These are phyloP conservation scores for Darevskia mixta DNA, from an alignment of 2,797 vertebrate species.

Conservation along the genomic window DNA sequence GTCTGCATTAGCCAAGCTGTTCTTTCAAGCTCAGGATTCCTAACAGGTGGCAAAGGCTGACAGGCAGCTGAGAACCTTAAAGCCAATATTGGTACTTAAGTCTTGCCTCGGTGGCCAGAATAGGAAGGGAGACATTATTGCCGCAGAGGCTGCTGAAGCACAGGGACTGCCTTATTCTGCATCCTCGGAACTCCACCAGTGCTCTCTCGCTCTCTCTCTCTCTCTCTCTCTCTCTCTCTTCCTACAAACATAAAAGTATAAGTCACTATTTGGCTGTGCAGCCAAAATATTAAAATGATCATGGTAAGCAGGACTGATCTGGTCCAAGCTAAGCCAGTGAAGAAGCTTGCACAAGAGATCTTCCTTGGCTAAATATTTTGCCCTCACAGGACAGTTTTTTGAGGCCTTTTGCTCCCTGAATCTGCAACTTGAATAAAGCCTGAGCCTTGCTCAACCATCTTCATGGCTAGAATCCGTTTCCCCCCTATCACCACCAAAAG, in stretches of 20 bases:
- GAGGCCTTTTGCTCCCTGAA: too few relatives aligned
- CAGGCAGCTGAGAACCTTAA: neutral
- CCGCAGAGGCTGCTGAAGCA: accelerated
- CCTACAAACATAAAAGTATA: neutral
- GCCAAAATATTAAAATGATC: neutral
- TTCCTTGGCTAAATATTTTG: neutral
- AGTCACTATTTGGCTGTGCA: accelerated
- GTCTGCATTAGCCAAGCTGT: neutral
- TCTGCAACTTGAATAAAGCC: neutral
- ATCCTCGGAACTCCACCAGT: neutral
- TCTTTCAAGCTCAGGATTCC: neutral
- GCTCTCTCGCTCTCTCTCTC: neutral
- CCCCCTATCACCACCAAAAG: neutral
- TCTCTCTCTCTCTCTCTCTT: neutral
- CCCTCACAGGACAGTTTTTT: neutral
- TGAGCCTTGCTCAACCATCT: neutral
- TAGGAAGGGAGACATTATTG: neutral
- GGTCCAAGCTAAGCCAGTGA: neutral
- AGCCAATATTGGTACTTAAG: neutral
- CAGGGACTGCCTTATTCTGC: too few relatives aligned
- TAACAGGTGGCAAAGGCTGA: neutral
- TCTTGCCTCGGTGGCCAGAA: neutral
- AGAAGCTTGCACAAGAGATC: neutral
- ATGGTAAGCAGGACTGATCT: neutral
- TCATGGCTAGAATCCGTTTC: neutral